Evolutionary conservation across 2,888 invertebrate genomes (phyloP).

Genomic region (Phyto melanocephala): DNA sequence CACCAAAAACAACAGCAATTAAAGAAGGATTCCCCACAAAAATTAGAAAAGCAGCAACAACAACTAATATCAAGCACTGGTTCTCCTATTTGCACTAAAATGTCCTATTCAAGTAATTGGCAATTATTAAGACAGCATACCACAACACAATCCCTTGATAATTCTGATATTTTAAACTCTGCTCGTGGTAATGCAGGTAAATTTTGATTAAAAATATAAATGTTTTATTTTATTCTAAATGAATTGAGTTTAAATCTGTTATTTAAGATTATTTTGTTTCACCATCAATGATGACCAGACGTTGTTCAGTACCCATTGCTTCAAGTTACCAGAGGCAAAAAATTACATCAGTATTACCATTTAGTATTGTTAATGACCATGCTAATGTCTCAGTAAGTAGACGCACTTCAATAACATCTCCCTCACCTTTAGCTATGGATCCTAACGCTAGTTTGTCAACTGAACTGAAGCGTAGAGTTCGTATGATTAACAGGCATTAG

Average conservation of each 20-base stretch:
- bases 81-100: not conserved
- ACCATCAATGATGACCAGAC: constrained; percentile 64
- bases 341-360: constrained; percentile 42
- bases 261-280: constrained; percentile 29
- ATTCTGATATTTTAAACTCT: constrained; percentile 48
- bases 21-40: constrained; percentile 13
- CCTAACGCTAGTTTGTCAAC: constrained; percentile 58
- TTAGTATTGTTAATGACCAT: constrained; percentile 29
- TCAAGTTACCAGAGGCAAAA: constrained; percentile 71
- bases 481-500: constrained; percentile 77
- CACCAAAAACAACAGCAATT: constrained; percentile 22
- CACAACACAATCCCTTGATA: constrained; percentile 56
- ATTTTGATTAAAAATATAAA: not conserved
- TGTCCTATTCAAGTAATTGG: constrained; percentile 46
- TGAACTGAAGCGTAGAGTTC: constrained; percentile 75
- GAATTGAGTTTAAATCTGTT: constrained; percentile 1
- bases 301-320: constrained; percentile 71
- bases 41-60: constrained; percentile 28
- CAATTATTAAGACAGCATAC: constrained; percentile 57
- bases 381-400: constrained; percentile 52
- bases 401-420: constrained; percentile 67
- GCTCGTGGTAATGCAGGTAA: constrained; percentile 43
- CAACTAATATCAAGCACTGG: not conserved
- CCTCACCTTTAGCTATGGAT: constrained; percentile 27
- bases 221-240: not conserved